Evolutionary conservation across 2,888 invertebrate species (phyloP).

Genomic region (Morinoia aosen): DNA sequence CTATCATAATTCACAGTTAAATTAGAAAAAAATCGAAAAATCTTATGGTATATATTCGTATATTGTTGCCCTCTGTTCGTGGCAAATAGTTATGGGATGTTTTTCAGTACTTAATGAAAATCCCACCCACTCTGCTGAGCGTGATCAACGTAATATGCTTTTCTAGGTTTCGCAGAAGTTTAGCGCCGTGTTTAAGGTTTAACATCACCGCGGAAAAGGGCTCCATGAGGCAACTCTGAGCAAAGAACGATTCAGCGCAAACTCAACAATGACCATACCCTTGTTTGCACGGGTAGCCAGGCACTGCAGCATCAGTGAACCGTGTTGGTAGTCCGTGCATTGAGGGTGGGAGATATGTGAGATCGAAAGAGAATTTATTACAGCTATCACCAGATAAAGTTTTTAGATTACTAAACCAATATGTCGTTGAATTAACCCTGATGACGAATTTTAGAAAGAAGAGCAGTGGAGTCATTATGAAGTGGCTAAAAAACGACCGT

Average conservation of each 20-base stretch:
- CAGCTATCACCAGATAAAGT: not conserved
- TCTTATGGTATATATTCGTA: not conserved
- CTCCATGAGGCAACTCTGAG: not conserved
- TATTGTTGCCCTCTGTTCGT: not conserved
- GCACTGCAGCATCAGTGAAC: not conserved
- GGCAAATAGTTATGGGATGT: not conserved
- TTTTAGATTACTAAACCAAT: not conserved
- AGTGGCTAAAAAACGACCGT: too few relatives aligned
- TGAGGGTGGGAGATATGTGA: not conserved
- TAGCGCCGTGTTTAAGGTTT: not conserved
- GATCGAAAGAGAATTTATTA: not conserved
- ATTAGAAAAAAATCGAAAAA: not conserved
- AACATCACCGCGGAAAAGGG: not conserved
- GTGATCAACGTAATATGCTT: not conserved
- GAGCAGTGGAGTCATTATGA: too few relatives aligned
- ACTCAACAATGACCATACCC: not conserved
- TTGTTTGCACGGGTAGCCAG: not conserved
- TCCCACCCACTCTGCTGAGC: not conserved
- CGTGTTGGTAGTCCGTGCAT: not conserved
- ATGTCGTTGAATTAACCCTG: not conserved
- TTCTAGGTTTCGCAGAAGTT: not conserved
- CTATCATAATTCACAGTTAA: not conserved
- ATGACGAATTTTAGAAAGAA: not conserved
- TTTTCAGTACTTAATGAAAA: not conserved
- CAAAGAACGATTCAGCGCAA: not conserved